These are phyloP conservation scores for Cryptocephalus primarius DNA, from an alignment of 2,888 invertebrate species.

Conservation along the genomic window DNA sequence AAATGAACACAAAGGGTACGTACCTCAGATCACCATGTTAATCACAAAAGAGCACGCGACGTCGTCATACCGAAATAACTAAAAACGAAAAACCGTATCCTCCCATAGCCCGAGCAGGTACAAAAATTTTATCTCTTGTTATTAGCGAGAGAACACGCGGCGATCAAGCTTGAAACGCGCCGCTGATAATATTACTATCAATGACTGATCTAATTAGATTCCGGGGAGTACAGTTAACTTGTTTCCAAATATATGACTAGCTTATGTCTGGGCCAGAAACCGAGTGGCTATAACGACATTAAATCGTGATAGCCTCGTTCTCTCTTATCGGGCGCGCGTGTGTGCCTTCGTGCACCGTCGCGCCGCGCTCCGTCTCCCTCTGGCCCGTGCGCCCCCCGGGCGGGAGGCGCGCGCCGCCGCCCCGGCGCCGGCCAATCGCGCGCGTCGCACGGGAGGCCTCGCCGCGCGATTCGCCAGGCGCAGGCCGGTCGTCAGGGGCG, in stretches of 20 bases:
- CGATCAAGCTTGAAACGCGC: conserved; percentile 17
- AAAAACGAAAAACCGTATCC: no score
- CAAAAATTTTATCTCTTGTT: no score
- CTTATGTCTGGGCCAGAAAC: conserved; percentile 40
- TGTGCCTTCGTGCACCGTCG: conserved; percentile 6
- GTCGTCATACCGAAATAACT: no score
- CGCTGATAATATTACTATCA: conserved; percentile 40
- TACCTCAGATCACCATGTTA: no score
- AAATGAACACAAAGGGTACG: no score
- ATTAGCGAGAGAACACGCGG: no score
- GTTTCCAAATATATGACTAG: conserved; percentile 38
- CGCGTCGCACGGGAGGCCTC: conserved; percentile 24
- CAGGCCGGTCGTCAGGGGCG: conserved; percentile 32
- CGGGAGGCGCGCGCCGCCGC: conserved; percentile 33
- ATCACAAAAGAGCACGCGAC: no score
- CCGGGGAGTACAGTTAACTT: conserved; percentile 35
- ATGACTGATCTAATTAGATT: conserved; percentile 41
- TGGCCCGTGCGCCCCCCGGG: conserved; percentile 19
- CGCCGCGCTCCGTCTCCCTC: conserved; percentile 12
- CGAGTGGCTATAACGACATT: conserved; percentile 42
- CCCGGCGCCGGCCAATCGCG: conserved; percentile 28
- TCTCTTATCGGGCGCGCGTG: conserved; percentile 32
- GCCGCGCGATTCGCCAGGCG: conserved; percentile 30
- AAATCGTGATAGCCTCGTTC: conserved; percentile 41
- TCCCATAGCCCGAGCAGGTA: no score